phyloP scores from a whole-genome alignment of 2,113 vertebrate species.

The Periophthalmodon schlosseri region DNA sequence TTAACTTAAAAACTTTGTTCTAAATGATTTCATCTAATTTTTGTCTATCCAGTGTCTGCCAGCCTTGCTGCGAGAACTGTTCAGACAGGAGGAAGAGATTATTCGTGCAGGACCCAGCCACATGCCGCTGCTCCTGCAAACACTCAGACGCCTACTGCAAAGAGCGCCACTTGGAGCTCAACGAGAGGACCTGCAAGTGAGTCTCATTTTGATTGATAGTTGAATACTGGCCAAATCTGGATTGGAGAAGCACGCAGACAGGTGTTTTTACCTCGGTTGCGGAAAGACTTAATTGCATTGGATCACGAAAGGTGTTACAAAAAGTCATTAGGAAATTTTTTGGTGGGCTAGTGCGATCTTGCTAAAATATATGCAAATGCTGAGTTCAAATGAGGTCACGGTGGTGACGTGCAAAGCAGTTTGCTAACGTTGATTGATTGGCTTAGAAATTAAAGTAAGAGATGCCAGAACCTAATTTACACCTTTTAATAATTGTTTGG shows the following conservation, averaged over 20 bases:
- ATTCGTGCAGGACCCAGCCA: constrained; percentile 94
- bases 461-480: neutral
- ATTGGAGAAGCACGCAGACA: neutral
- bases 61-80: constrained; percentile 94
- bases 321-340: neutral
- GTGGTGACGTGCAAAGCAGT: neutral
- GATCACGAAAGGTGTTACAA: neutral
- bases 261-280: neutral
- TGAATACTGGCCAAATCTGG: neutral
- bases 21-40: constrained; percentile 49
- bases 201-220: constrained; percentile 45
- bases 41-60: constrained; percentile 87
- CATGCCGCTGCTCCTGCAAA: constrained; percentile 99
- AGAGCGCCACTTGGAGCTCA: constrained; percentile 97
- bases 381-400: neutral
- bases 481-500: neutral
- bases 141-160: constrained; percentile 95
- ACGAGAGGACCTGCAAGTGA: constrained; percentile 99
- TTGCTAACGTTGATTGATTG: neutral
- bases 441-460: neutral
- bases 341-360: neutral
- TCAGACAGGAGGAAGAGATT: constrained; percentile 93
- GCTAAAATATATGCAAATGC: neutral
- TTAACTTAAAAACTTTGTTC: constrained; percentile 35
- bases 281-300: neutral